Evolutionary conservation across 23 tunicate species (phyloP).

Genomic region (Styela plicata): DNA sequence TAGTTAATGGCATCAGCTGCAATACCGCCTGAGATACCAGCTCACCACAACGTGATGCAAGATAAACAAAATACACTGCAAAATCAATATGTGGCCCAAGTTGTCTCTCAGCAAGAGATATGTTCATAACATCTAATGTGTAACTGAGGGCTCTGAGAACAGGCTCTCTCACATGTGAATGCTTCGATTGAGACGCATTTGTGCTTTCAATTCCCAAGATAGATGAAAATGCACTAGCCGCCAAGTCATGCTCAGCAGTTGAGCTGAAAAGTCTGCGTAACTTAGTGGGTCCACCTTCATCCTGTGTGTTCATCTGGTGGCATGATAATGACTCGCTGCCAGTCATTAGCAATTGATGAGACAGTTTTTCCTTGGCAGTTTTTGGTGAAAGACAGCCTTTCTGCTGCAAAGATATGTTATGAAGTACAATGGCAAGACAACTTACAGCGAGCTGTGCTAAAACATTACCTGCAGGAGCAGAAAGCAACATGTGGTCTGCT

Average conservation of each 20-base stretch:
- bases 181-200: not conserved
- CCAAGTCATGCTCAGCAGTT: slow-evolving; percentile 82
- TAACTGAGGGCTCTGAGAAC: slow-evolving; percentile 21
- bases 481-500: slow-evolving; percentile 28
- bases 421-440: slow-evolving; percentile 56
- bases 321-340: slow-evolving; percentile 27
- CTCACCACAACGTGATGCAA: slow-evolving; percentile 45
- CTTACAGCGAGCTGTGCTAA: slow-evolving; percentile 58
- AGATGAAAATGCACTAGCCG: slow-evolving; percentile 34
- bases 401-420: slow-evolving; percentile 38
- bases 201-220: slow-evolving; percentile 10
- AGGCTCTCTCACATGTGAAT: not conserved
- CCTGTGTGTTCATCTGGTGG: not conserved
- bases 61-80: slow-evolving; percentile 42
- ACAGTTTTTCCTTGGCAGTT: not conserved
- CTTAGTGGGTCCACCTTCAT: slow-evolving; percentile 28
- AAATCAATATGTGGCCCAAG: slow-evolving; percentile 47
- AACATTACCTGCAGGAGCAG: slow-evolving; percentile 50
- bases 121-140: slow-evolving; percentile 14
- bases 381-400: slow-evolving; percentile 32
- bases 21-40: slow-evolving; percentile 71
- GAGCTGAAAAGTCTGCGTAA: slow-evolving; percentile 83
- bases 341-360: slow-evolving; percentile 33
- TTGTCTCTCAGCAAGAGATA: not conserved
- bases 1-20: slow-evolving; percentile 46